Evolutionary conservation across 1,140 invertebrate species (phyloP).

Genomic region (Vanessa tameamea): DNA sequence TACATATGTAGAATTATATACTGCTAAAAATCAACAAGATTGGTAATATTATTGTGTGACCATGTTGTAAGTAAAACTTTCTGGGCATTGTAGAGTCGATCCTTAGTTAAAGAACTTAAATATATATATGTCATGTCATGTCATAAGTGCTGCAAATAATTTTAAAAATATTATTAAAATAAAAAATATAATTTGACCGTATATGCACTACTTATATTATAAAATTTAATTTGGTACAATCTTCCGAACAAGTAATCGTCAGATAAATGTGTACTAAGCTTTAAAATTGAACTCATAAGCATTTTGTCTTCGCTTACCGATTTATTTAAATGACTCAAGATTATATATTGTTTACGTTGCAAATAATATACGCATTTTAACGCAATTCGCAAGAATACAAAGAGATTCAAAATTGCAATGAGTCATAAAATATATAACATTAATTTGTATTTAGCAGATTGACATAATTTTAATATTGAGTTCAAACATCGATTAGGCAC

Average conservation of each 20-base stretch:
- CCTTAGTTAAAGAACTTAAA: no score
- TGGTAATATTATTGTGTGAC: no score
- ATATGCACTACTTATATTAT: no score
- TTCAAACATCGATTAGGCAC: background rate
- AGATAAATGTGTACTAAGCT: conserved; percentile 20
- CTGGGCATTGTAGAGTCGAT: no score
- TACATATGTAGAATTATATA: no score
- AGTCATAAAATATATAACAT: conserved; percentile 8
- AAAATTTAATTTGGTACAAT: no score
- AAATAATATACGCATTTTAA: conserved; percentile 32
- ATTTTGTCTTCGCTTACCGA: conserved; percentile 23
- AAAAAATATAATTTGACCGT: no score
- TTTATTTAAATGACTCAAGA: conserved; percentile 33
- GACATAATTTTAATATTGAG: conserved; percentile 5
- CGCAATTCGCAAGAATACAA: conserved; percentile 26
- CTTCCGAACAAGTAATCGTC: background rate
- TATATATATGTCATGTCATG: no score
- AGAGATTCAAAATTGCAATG: conserved; percentile 14
- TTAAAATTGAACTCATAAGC: conserved; percentile 26
- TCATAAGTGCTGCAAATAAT: no score
- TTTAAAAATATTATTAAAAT: no score
- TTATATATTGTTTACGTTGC: conserved; percentile 33
- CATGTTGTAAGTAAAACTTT: no score
- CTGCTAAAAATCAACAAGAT: no score
- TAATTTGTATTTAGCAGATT: conserved; percentile 5